phyloP scores from a whole-genome alignment of 2,113 vertebrate species.

The Felis chaus region DNA sequence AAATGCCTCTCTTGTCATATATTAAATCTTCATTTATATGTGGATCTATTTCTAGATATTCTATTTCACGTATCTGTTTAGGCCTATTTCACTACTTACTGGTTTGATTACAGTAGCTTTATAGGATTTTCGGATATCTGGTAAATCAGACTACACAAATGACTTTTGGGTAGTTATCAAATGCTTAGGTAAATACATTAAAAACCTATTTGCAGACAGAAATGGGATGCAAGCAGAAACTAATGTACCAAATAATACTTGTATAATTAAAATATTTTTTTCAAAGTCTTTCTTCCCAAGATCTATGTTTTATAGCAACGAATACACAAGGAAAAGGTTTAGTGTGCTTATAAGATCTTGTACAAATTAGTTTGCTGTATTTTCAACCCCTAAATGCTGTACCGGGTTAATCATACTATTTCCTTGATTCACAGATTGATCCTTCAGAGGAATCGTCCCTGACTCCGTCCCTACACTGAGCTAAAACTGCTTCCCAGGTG shows the following conservation, averaged over 20 bases:
- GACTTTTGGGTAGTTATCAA: neutral
- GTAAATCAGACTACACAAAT: slow-evolving; percentile 8
- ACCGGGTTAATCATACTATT: slow-evolving; percentile 64
- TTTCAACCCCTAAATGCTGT: neutral
- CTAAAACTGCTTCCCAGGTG: rapidly evolving
- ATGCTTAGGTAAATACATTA: neutral
- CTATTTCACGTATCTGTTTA: neutral
- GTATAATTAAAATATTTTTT: neutral
- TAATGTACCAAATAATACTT: neutral
- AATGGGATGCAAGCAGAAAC: neutral
- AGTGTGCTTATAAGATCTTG: neutral
- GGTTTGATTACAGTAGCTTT: slow-evolving; percentile 5
- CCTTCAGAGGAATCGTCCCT: neutral
- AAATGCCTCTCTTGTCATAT: neutral
- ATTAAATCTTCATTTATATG: slow-evolving; percentile 27
- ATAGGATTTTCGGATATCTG: slow-evolving; percentile 2
- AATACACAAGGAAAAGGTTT: neutral
- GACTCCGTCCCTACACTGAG: neutral
- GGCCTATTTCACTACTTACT: neutral
- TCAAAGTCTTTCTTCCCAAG: slow-evolving; percentile 20
- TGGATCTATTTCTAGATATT: neutral
- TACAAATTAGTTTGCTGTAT: neutral
- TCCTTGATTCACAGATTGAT: slow-evolving; percentile 79
- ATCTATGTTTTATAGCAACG: neutral
- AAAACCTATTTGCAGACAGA: neutral